Percentiles rank a stretch among this genome's conserved stretches.
Evolutionary conservation across 2,797 vertebrate genomes (phyloP).

Genomic region (Aphelocoma californica): DNA sequence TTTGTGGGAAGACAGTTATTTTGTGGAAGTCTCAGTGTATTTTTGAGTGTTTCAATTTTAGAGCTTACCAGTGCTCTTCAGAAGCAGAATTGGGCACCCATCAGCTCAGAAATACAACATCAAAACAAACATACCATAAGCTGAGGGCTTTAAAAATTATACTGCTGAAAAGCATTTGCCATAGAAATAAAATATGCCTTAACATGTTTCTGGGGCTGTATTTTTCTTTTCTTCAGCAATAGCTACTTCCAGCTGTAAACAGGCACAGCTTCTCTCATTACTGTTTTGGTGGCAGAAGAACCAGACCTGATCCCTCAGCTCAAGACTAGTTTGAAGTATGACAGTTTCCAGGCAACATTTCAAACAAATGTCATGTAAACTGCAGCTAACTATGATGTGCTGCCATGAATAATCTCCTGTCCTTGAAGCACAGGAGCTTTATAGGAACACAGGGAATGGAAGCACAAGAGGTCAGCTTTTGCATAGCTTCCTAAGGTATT

Average conservation of each 20-base stretch:
- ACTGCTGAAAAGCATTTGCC: neutral
- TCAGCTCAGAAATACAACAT: neutral
- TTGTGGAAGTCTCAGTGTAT: neutral
- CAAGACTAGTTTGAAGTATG: constrained; percentile 16
- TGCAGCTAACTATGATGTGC: neutral
- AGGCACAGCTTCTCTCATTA: neutral
- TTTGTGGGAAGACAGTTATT: neutral
- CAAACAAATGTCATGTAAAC: constrained; percentile 25
- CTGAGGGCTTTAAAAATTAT: neutral
- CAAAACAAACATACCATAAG: neutral
- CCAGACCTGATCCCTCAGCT: constrained; percentile 8
- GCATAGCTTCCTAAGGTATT: neutral
- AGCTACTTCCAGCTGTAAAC: neutral
- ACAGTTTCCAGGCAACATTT: constrained; percentile 55
- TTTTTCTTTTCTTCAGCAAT: neutral
- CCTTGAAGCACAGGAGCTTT: constrained; percentile 32
- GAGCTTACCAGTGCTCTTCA: neutral
- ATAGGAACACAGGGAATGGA: neutral
- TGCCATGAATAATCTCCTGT: neutral
- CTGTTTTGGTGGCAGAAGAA: constrained; percentile 1
- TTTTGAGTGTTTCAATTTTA: neutral
- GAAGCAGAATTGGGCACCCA: neutral
- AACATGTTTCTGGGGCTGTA: neutral
- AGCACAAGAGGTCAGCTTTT: neutral
- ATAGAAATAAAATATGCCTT: neutral